These are phyloP conservation scores for Trachemys scripta DNA, from an alignment of 2,113 vertebrate genomes.

Conservation along the genomic window DNA sequence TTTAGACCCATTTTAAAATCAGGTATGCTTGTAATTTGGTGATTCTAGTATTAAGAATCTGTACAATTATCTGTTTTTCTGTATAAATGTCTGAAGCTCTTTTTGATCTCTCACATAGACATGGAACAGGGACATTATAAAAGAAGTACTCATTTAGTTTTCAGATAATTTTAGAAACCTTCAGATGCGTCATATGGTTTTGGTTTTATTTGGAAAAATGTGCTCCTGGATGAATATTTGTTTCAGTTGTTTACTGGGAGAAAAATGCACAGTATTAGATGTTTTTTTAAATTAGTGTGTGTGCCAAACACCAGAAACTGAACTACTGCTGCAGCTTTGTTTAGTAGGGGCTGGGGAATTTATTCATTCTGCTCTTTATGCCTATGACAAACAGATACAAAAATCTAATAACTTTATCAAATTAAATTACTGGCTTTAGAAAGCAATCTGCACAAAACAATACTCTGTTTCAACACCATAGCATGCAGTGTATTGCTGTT, in stretches of 20 bases:
- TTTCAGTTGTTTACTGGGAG: background rate
- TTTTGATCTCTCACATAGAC: background rate
- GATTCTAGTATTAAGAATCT: background rate
- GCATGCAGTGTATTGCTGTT: background rate
- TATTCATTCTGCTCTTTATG: background rate
- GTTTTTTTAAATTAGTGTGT: background rate
- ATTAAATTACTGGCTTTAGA: background rate
- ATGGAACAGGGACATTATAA: background rate
- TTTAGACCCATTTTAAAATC: background rate
- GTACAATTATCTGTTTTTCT: background rate
- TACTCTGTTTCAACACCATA: background rate
- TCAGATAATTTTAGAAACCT: background rate
- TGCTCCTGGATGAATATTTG: background rate
- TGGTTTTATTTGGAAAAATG: background rate
- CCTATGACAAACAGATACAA: background rate
- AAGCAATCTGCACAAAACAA: background rate
- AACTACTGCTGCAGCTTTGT: background rate
- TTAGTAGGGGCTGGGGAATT: background rate
- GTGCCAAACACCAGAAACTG: background rate
- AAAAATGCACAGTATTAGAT: background rate
- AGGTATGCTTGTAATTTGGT: background rate
- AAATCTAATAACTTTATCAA: background rate
- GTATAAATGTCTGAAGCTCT: background rate
- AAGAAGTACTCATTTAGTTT: background rate
- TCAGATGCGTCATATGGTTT: background rate